Percentiles rank a stretch among this genome's conserved stretches.
These are phyloP conservation scores for Melikaiella ostensackeni DNA, from an alignment of 2,888 invertebrate species.

Conservation along the genomic window DNA sequence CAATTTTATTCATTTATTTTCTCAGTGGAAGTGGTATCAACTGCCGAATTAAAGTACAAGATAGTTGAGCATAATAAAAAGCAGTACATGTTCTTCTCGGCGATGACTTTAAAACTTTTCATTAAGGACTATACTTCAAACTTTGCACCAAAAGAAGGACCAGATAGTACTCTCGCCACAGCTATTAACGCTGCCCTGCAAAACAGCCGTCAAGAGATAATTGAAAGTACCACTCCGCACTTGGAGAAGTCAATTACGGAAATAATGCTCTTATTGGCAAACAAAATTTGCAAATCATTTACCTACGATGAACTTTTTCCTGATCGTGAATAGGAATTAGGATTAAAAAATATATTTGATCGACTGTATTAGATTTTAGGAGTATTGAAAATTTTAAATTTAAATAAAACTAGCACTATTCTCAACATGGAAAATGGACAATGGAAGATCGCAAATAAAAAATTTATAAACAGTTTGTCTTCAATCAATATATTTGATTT, in stretches of 20 bases:
- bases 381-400: not conserved
- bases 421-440: not conserved
- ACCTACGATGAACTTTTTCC: constrained; percentile 73
- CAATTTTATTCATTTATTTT: not conserved
- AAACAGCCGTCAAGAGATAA: constrained; percentile 69
- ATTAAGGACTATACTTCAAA: constrained; percentile 60
- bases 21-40: constrained; percentile 59
- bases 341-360: not conserved
- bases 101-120: constrained; percentile 61
- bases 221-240: constrained; percentile 68
- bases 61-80: constrained; percentile 56
- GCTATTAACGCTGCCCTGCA: constrained; percentile 62
- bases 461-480: not conserved
- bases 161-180: constrained; percentile 56
- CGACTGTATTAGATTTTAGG: not conserved
- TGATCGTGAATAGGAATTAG: constrained; percentile 60
- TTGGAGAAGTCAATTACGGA: constrained; percentile 70
- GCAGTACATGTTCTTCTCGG: constrained; percentile 58
- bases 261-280: constrained; percentile 64
- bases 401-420: not conserved
- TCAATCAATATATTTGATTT: not conserved
- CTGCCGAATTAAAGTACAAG: constrained; percentile 50
- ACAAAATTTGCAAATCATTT: constrained; percentile 70
- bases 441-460: not conserved
- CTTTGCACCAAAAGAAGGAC: constrained; percentile 53